Evolutionary conservation across 2,797 vertebrate species (phyloP).

Genomic region (Basileuterus tristriatus): DNA sequence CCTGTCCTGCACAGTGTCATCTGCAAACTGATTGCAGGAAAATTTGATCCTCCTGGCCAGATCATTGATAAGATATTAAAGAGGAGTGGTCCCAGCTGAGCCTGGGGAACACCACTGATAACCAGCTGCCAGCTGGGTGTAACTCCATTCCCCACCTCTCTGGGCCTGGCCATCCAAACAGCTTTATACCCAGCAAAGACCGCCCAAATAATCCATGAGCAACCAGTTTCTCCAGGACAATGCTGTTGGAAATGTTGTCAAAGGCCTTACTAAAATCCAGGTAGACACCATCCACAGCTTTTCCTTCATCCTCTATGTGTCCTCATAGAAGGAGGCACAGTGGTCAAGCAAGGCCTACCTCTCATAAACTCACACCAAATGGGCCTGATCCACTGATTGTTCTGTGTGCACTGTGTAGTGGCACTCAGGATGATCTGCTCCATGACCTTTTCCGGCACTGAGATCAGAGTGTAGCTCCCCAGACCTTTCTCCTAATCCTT

Average conservation of each 20-base stretch:
- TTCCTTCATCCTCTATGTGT: not conserved
- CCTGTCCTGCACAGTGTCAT: not conserved
- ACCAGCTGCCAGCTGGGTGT: not conserved
- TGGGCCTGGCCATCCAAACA: not conserved
- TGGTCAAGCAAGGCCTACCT: not conserved
- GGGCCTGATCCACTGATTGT: too few relatives aligned
- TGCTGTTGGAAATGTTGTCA: not conserved
- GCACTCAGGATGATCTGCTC: not conserved
- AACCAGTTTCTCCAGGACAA: not conserved
- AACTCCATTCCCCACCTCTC: not conserved
- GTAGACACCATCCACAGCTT: not conserved
- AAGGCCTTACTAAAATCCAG: not conserved
- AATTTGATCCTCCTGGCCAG: not conserved
- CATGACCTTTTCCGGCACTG: fast-evolving
- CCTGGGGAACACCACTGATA: not conserved
- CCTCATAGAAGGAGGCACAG: not conserved
- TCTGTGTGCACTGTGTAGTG: fast-evolving
- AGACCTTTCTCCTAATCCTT: not conserved
- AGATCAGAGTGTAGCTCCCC: not conserved
- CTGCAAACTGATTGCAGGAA: not conserved
- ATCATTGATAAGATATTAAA: not conserved
- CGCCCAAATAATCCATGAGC: not conserved
- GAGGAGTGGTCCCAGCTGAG: not conserved
- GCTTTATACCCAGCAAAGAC: not conserved
- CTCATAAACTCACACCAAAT: not conserved